Evolutionary conservation across 2,113 vertebrate genomes (phyloP).

Genomic region (Zapus hudsonius): DNA sequence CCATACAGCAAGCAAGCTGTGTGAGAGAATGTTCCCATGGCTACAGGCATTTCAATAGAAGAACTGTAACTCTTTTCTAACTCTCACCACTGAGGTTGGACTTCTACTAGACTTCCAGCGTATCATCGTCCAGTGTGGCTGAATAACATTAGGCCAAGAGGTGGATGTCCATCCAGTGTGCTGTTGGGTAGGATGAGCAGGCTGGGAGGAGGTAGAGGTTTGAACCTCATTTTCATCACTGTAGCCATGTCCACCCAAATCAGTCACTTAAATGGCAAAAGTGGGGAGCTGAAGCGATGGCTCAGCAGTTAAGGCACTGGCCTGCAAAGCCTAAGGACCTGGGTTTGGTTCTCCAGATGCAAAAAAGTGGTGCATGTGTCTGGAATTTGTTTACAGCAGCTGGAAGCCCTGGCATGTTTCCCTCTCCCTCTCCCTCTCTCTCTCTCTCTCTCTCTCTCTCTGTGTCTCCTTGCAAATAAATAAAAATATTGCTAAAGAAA

Average conservation of each 20-base stretch:
- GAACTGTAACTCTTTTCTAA: background rate
- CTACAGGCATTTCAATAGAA: background rate
- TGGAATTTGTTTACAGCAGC: no score
- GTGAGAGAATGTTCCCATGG: background rate
- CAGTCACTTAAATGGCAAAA: background rate
- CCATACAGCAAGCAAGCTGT: background rate
- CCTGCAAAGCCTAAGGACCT: no score
- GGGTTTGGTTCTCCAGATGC: no score
- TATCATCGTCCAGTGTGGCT: accelerated
- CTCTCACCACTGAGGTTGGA: background rate
- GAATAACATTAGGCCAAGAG: accelerated
- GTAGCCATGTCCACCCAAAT: background rate
- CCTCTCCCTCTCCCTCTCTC: no score
- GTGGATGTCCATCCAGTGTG: background rate
- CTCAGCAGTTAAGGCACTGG: no score
- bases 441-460: no score
- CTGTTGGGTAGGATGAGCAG: background rate
- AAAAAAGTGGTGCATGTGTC: no score
- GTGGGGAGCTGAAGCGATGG: no score
- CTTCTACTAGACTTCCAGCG: accelerated
- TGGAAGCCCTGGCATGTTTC: no score
- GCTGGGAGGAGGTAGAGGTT: background rate
- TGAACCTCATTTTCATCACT: background rate
- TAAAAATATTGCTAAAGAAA: no score
- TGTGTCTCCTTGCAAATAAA: no score